Base-by-base conservation (phyloP, 2,888 invertebrate genomes). In the Scaptomyza tumidula region DNA sequence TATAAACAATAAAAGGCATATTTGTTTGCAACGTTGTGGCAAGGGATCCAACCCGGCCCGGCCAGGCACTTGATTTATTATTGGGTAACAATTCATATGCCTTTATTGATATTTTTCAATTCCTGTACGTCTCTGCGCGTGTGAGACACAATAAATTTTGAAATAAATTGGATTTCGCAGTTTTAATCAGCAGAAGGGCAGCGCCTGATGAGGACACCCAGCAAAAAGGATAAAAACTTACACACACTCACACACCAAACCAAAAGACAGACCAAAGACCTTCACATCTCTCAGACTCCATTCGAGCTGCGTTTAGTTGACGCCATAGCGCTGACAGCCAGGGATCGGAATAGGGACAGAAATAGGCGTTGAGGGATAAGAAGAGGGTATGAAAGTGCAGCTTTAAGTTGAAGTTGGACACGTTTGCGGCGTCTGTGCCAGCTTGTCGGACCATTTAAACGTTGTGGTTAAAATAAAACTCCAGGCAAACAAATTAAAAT, bases 31-130 rank as follows among this genome's bases (percentile, higher is more conserved):
- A 72, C 53, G 56, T 50, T 52, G 55, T 57, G 45, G 44, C 45
- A 33, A 39, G 24, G 52, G 41, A 10, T 41, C 9, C 43, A n/a
- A 3, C 41, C 43, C 7, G 9, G 11, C 43, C 14, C 6, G 10
- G 35, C 35, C 35, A 35, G 66, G 46, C 78, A 79, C 75, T 86
- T 88, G 85, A 86, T 86, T 86, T 86, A 86, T 86, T 86, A 86
- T 86, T 86, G 85, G 88, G 88, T 86, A 88, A 86, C 88, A 88
- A 88, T 85, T 85, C 88, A 86, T 85, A 83, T 85, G 82, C 82
- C 87, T 83, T 83, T 83, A 83, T 83, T 83, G 82, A 83, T 83
- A 83, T 83, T 83, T 82, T 83, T 87, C 85, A 83, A 83, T 83
- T 83, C 82, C 82, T 83, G 79, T 71, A 87, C 82, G 82, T 86